Percentiles rank a stretch among this genome's conserved stretches.
These are phyloP conservation scores for Sporophila hypoxantha DNA, from an alignment of 2,113 vertebrate species.

Conservation along the genomic window DNA sequence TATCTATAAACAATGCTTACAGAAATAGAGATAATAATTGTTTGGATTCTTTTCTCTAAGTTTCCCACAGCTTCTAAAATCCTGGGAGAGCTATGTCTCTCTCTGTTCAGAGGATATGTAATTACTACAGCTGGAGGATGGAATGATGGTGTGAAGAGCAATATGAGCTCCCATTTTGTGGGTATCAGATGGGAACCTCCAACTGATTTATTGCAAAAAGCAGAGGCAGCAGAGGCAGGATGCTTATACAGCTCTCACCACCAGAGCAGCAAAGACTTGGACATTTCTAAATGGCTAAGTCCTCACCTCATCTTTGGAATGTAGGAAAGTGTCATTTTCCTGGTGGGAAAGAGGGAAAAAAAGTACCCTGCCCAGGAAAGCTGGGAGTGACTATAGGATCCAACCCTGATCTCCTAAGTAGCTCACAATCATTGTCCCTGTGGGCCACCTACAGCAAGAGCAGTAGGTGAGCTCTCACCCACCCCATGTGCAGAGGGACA, in stretches of 20 bases:
- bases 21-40: too few species aligned
- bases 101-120: too few species aligned
- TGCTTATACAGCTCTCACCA: not conserved
- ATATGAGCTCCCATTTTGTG: not conserved
- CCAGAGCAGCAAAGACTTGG: not conserved
- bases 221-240: not conserved
- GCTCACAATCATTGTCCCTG: not conserved
- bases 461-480: not conserved
- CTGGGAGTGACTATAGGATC: not conserved
- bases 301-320: not conserved
- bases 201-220: not conserved
- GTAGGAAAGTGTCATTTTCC: not conserved
- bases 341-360: not conserved
- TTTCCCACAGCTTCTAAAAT: too few species aligned
- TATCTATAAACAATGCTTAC: too few species aligned
- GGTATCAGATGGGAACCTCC: not conserved
- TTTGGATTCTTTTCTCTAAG: too few species aligned
- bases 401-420: not conserved
- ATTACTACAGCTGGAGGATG: not conserved
- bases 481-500: not conserved
- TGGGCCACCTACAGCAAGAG: not conserved
- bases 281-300: not conserved
- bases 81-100: too few species aligned
- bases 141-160: not conserved
- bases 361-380: not conserved